A percentile compares a stretch with the other conserved stretches of the same genome.
These are phyloP conservation scores for Betta splendens DNA, from an alignment of 2,797 vertebrate species.

Conservation along the genomic window DNA sequence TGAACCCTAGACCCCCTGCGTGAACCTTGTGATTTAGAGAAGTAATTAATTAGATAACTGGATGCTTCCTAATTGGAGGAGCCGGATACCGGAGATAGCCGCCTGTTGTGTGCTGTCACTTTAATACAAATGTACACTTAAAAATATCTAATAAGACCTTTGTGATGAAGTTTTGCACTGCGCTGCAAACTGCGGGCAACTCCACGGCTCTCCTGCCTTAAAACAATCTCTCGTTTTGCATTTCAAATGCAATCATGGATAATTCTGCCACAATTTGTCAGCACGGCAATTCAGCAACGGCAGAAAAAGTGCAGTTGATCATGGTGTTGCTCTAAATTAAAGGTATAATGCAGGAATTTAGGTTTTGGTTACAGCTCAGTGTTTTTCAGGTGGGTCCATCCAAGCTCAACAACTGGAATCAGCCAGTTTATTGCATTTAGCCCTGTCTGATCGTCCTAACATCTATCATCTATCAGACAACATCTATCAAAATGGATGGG, in stretches of 20 bases:
- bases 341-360: conserved; percentile 32
- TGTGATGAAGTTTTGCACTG: conserved; percentile 52
- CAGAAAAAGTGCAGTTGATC: conserved; percentile 59
- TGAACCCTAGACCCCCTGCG: conserved; percentile 41
- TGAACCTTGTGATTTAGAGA: conserved; percentile 56
- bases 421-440: not conserved
- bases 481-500: too few relatives aligned
- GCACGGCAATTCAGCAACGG: conserved; percentile 55
- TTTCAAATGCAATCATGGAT: conserved; percentile 83
- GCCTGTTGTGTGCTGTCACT: conserved; percentile 48
- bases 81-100: conserved; percentile 30
- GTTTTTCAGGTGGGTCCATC: not conserved
- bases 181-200: conserved; percentile 44
- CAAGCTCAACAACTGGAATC: not conserved
- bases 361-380: not conserved
- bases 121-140: conserved; percentile 58
- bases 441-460: too few relatives aligned
- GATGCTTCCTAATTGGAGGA: conserved; percentile 57
- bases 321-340: conserved; percentile 44
- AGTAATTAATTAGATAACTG: conserved; percentile 72
- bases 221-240: conserved; percentile 74
- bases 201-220: conserved; percentile 48
- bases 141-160: conserved; percentile 62
- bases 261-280: conserved; percentile 73
- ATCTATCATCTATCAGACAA: too few relatives aligned